phyloP scores from a whole-genome alignment of 2,113 vertebrate genomes.

The Potamarius usumacintae region DNA sequence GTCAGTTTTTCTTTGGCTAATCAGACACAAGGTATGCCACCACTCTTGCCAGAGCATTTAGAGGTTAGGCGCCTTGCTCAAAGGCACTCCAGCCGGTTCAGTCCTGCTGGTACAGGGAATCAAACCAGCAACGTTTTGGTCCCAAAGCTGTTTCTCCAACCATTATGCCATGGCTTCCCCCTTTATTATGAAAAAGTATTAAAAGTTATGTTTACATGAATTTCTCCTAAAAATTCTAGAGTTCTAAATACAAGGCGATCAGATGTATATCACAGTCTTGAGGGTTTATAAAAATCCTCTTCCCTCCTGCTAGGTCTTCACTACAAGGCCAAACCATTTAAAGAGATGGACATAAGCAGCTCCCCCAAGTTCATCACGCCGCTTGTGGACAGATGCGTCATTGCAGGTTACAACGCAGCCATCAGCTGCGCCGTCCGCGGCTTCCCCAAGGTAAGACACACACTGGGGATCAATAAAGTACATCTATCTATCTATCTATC shows the following conservation, averaged over 20 bases:
- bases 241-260: neutral
- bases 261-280: neutral
- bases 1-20: no score
- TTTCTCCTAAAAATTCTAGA: neutral
- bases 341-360: conserved; percentile 74
- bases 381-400: conserved; percentile 77
- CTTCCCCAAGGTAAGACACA: conserved; percentile 76
- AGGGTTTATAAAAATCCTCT: neutral
- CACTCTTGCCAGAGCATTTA: no score
- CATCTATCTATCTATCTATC: neutral
- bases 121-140: no score
- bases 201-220: neutral
- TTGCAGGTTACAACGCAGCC: conserved; percentile 81
- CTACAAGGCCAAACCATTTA: conserved; percentile 64
- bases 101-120: no score
- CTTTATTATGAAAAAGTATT: no score
- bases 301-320: conserved; percentile 66
- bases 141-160: no score
- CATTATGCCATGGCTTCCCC: no score
- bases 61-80: no score
- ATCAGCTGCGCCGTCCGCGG: conserved; percentile 87
- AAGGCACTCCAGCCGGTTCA: no score
- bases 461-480: neutral
- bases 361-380: conserved; percentile 83
- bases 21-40: no score